Percentiles rank a stretch among this genome's conserved stretches.
Conservation (phyloP, 53 echinoderm and acorn worm genomes). For the Crossaster papposus region DNA sequence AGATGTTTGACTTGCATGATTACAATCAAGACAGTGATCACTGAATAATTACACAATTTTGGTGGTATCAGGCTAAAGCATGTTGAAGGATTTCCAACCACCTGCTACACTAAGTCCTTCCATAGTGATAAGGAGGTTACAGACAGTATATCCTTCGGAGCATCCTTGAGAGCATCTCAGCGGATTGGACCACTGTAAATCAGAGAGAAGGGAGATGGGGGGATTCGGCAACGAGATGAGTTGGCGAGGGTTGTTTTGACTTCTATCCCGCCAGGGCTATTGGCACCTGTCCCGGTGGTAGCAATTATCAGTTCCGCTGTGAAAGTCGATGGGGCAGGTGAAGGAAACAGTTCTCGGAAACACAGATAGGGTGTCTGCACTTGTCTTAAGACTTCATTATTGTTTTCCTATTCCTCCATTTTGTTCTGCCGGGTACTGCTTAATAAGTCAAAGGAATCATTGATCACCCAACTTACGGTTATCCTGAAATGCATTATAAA, state of each 20-base stretch:
- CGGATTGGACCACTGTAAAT: background rate
- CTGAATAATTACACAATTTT: no score
- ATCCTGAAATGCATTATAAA: no score
- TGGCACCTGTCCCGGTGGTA: constrained; percentile 46
- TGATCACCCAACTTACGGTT: no score
- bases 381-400: no score
- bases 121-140: background rate
- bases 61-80: no score
- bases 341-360: constrained; percentile 43
- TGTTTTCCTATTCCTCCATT: no score
- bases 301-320: constrained; percentile 35
- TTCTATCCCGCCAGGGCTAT: constrained; percentile 22
- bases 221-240: background rate
- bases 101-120: background rate
- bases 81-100: background rate
- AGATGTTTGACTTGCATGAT: no score
- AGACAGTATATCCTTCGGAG: no score
- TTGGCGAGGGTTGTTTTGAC: constrained; percentile 20
- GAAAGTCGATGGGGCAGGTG: constrained; percentile 56
- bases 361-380: constrained; percentile 24
- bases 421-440: no score
- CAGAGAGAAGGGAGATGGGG: background rate
- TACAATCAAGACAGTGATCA: no score
- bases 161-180: background rate
- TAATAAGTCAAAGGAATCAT: no score